Evolutionary conservation across 2,113 vertebrate genomes (phyloP).

Genomic region (Perca fluviatilis): DNA sequence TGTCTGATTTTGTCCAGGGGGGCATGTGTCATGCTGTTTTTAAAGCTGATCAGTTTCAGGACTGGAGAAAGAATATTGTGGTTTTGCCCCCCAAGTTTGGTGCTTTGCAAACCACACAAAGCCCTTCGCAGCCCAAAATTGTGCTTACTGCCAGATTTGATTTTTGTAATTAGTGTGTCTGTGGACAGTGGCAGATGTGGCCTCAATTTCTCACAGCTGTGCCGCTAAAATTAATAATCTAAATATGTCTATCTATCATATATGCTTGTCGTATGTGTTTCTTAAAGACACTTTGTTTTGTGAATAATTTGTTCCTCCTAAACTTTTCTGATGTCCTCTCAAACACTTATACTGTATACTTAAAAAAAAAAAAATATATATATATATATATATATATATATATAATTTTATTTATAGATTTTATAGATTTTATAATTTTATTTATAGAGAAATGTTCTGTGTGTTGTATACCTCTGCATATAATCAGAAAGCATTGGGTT

Average conservation of each 20-base stretch:
- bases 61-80: conserved; percentile 49
- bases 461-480: neutral
- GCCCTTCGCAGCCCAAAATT: conserved; percentile 29
- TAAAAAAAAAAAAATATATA: too few species aligned
- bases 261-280: neutral
- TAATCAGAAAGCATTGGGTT: neutral
- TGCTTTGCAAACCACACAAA: conserved; percentile 61
- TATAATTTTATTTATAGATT: too few species aligned
- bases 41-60: conserved; percentile 66
- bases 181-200: conserved; percentile 48
- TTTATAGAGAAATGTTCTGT: neutral
- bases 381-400: too few species aligned
- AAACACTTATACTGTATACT: neutral
- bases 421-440: too few species aligned
- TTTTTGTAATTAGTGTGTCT: conserved; percentile 50
- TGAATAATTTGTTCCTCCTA: neutral
- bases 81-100: conserved; percentile 36
- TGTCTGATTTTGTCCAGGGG: conserved; percentile 70
- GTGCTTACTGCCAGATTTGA: conserved; percentile 33
- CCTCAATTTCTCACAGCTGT: conserved; percentile 46
- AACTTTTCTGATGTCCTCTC: neutral
- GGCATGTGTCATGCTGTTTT: conserved; percentile 74
- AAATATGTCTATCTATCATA: neutral
- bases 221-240: neutral
- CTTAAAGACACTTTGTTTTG: neutral